These are phyloP conservation scores for Echinometra lucunter DNA, from an alignment of 53 echinoderm and acorn worm species.

Conservation along the genomic window DNA sequence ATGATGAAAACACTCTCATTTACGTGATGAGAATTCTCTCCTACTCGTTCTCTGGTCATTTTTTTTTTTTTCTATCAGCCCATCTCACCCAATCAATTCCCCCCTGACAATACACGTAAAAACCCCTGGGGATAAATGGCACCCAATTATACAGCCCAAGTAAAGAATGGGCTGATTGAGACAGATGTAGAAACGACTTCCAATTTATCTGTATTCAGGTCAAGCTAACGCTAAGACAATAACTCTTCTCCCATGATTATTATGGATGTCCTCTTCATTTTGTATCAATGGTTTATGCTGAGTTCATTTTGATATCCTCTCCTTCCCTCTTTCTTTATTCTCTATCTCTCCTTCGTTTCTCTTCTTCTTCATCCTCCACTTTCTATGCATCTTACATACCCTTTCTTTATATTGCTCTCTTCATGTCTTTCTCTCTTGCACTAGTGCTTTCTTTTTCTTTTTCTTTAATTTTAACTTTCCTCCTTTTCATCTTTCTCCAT, in stretches of 20 bases:
- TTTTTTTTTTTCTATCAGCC: conserved; percentile 21
- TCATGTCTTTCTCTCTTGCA: not conserved
- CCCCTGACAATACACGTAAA: not conserved
- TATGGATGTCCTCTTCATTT: conserved; percentile 14
- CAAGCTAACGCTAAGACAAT: conserved; percentile 20
- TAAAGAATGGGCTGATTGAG: conserved; percentile 39
- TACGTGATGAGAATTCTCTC: not conserved
- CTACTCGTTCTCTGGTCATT: not conserved
- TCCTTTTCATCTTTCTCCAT: no score
- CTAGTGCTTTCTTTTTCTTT: not conserved
- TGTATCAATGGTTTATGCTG: not conserved
- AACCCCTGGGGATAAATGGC: conserved; percentile 10
- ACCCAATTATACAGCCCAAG: not conserved
- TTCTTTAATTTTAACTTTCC: no score
- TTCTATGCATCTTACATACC: not conserved
- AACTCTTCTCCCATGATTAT: conserved; percentile 2
- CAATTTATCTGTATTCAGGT: conserved; percentile 39
- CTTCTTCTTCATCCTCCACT: not conserved
- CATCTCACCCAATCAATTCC: conserved; percentile 16
- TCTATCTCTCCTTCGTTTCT: not conserved
- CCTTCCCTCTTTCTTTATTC: no score
- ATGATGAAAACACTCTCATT: not conserved
- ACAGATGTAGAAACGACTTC: conserved; percentile 47
- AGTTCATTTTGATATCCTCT: not conserved
- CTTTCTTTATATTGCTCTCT: not conserved